Percentiles rank a stretch among this genome's conserved stretches.
Evolutionary conservation across 53 echinoderm and acorn worm genomes (phyloP).

Genomic region (Paracentrotus lividus): DNA sequence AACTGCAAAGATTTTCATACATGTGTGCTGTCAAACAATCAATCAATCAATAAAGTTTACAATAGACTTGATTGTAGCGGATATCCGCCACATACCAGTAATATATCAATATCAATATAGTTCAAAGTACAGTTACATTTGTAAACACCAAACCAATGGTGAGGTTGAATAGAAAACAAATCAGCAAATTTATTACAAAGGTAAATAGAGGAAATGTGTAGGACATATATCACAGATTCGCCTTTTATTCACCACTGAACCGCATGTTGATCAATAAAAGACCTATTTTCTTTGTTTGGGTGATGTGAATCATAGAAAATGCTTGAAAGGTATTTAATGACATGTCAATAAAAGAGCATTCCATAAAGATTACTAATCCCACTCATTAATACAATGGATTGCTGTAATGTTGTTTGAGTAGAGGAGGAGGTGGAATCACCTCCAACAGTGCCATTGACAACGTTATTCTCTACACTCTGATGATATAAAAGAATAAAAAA

Average conservation of each 20-base stretch:
- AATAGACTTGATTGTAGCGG: no score
- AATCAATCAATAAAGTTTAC: no score
- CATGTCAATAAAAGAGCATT: slow-evolving; percentile 31
- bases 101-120: no score
- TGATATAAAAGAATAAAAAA: no score
- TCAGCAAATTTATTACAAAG: not conserved
- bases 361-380: not conserved
- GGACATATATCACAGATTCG: not conserved
- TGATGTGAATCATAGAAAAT: not conserved
- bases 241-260: not conserved
- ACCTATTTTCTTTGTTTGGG: slow-evolving; percentile 2
- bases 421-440: no score
- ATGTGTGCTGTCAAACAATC: no score
- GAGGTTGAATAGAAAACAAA: not conserved
- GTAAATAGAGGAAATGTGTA: not conserved
- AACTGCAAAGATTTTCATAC: no score
- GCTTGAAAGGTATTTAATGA: slow-evolving; percentile 29
- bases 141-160: not conserved
- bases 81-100: no score
- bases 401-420: not conserved
- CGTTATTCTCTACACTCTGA: no score
- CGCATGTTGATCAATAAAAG: not conserved
- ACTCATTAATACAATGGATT: not conserved
- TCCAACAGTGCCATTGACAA: not conserved
- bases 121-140: no score